Conservation (phyloP, 2,888 invertebrate genomes). For the Thera britannica region DNA sequence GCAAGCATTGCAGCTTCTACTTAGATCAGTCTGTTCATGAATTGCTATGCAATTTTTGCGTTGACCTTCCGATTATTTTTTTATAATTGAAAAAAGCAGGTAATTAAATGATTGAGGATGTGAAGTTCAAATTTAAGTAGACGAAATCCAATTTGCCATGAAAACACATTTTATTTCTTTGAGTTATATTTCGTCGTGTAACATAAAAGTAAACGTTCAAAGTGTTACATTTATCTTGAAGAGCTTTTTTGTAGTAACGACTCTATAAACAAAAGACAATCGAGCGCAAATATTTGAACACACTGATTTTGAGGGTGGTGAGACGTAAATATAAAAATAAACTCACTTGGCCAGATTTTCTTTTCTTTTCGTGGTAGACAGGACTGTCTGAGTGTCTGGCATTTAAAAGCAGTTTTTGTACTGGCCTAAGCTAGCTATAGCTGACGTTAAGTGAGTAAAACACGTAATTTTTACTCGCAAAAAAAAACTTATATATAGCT, state of each 20-base stretch:
- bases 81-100: not conserved
- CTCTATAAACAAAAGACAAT: constrained; percentile 76
- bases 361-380: not conserved
- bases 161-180: constrained; percentile 72
- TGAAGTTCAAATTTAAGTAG: constrained; percentile 14
- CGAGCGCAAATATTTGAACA: constrained; percentile 72
- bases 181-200: constrained; percentile 60
- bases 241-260: constrained; percentile 70
- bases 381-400: too few species aligned
- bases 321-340: constrained; percentile 8
- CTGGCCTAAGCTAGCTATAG: too few species aligned
- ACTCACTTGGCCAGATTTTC: not conserved
- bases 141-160: constrained; percentile 39
- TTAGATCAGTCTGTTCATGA: constrained; percentile 17
- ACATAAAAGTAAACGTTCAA: constrained; percentile 70
- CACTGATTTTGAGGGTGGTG: constrained; percentile 51
- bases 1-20: constrained; percentile 18
- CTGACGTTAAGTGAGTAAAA: too few species aligned
- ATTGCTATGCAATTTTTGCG: constrained; percentile 12
- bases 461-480: too few species aligned
- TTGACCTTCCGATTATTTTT: not conserved
- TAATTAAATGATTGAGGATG: not conserved
- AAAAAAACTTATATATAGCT: too few species aligned
- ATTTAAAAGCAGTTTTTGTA: too few species aligned
- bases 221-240: constrained; percentile 69